phyloP scores from a whole-genome alignment of 2,113 vertebrate genomes.

The Erinaceus europaeus region DNA sequence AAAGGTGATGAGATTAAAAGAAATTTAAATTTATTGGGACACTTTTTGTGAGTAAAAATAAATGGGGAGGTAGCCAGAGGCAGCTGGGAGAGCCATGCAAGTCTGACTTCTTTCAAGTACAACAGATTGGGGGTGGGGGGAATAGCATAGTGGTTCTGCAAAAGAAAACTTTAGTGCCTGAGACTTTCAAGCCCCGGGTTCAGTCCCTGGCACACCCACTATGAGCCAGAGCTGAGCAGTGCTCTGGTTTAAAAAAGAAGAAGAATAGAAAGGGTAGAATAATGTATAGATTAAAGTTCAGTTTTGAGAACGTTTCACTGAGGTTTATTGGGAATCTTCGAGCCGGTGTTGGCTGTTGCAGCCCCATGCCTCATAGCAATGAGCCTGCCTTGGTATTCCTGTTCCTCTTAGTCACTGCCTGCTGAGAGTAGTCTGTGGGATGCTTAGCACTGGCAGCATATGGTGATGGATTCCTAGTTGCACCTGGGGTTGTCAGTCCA shows the following conservation, averaged over 20 bases:
- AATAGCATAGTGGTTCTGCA: no score
- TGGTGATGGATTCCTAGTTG: not conserved
- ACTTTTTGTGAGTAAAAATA: conserved; percentile 7
- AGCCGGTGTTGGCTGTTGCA: not conserved
- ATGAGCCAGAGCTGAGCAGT: no score
- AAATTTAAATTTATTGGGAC: conserved; percentile 33
- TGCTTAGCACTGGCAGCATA: not conserved
- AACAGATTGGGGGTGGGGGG: no score
- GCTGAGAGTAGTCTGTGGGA: not conserved
- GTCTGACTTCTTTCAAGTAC: conserved; percentile 6
- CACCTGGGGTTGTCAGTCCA: not conserved
- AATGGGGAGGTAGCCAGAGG: not conserved
- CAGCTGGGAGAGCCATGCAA: not conserved
- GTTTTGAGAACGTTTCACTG: not conserved
- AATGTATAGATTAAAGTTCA: not conserved
- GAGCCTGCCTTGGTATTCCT: not conserved
- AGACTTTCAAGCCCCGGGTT: no score
- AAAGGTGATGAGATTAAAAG: not conserved
- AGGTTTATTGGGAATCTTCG: not conserved
- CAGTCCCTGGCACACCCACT: no score
- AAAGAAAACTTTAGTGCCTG: no score
- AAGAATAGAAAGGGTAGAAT: not conserved
- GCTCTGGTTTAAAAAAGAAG: no score
- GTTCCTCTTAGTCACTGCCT: not conserved
- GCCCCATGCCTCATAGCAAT: not conserved